Percentiles rank a stretch among this genome's conserved stretches.
Evolutionary conservation across 2,888 invertebrate genomes (phyloP).

Genomic region (Carterocephalus palaemon): DNA sequence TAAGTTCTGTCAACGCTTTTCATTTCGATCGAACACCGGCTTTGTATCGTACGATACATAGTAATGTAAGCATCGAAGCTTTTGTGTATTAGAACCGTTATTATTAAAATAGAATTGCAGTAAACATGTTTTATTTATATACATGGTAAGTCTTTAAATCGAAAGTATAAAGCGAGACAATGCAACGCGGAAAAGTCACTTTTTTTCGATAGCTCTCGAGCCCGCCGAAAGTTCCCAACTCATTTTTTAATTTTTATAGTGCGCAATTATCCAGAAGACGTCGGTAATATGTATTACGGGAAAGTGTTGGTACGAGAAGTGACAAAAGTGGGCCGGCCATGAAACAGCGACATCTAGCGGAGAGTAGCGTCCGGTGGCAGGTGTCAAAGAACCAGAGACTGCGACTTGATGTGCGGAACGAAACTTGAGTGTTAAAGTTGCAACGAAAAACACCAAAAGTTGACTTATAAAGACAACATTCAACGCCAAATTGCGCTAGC

Average conservation of each 20-base stretch:
- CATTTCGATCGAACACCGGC: conserved; percentile 9
- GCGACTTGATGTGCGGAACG: conserved; percentile 72
- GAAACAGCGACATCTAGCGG: conserved; percentile 64
- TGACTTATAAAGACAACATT: conserved; percentile 39
- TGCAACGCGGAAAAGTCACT: conserved; percentile 51
- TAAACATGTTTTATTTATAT: conserved; percentile 23
- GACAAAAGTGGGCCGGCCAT: conserved; percentile 75
- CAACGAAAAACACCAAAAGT: conserved; percentile 27
- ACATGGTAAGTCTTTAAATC: conserved; percentile 44
- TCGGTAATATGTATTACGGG: conserved; percentile 56
- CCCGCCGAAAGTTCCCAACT: conserved; percentile 12
- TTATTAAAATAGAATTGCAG: conserved; percentile 11
- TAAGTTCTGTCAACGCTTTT: background rate
- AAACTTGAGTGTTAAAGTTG: conserved; percentile 58
- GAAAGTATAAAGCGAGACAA: conserved; percentile 56
- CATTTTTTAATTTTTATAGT: conserved; percentile 35
- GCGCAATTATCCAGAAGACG: conserved; percentile 36
- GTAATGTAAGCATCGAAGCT: conserved; percentile 33
- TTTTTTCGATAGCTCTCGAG: conserved; percentile 32
- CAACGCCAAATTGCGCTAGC: conserved; percentile 76
- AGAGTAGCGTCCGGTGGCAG: conserved; percentile 66
- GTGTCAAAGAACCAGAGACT: conserved; percentile 74
- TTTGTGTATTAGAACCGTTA: conserved; percentile 35
- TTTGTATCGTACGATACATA: conserved; percentile 16
- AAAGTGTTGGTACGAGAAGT: conserved; percentile 67